A percentile compares a stretch with the other conserved stretches of the same genome.
These are phyloP conservation scores for Hemiprocne comata DNA, from an alignment of 2,113 vertebrate species.

Conservation along the genomic window DNA sequence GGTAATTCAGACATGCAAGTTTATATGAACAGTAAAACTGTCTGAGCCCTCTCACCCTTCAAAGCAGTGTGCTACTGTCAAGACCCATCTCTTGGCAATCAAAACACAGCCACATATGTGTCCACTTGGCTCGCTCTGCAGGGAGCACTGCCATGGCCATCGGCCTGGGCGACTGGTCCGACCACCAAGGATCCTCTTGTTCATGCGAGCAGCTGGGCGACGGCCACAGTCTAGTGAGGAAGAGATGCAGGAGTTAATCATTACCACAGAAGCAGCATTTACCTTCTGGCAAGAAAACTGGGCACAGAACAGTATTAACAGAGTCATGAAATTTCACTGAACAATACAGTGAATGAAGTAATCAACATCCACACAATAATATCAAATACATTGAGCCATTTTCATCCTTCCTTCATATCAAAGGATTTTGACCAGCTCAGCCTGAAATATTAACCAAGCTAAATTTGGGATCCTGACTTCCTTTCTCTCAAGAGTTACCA, in stretches of 20 bases:
- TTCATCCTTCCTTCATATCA: background rate
- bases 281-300: background rate
- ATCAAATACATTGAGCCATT: background rate
- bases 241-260: background rate
- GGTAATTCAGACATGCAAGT: background rate
- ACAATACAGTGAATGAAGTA: background rate
- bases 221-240: conserved; percentile 81
- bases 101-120: conserved; percentile 96
- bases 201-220: conserved; percentile 85
- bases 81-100: conserved; percentile 87
- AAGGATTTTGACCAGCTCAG: background rate
- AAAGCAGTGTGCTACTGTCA: conserved; percentile 95
- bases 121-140: conserved; percentile 91
- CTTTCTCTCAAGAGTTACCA: background rate
- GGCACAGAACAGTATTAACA: fast-evolving
- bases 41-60: conserved; percentile 84
- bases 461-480: background rate
- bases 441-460: background rate
- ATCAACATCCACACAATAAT: fast-evolving
- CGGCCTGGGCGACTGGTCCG: conserved; percentile 89
- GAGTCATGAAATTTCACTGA: fast-evolving
- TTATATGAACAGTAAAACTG: fast-evolving
- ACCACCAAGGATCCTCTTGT: conserved; percentile 93
- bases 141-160: conserved; percentile 97
- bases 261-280: fast-evolving